Evolutionary conservation across 2,888 invertebrate species (phyloP), one percentile per base, ranked within the genome.

Genomic region (Microctonus brassicae): DNA sequence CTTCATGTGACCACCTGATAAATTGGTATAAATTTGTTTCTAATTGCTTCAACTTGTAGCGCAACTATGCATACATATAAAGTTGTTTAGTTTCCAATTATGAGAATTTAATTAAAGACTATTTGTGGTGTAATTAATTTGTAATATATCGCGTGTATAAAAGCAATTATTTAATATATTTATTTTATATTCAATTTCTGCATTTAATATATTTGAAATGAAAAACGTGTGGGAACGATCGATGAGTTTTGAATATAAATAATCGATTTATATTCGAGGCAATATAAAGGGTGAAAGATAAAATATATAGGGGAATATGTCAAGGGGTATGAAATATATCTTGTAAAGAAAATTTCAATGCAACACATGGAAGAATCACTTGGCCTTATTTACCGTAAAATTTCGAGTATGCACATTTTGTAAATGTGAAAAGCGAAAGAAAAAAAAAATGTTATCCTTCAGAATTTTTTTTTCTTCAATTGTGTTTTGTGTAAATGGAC

Each of bases 21-120:
- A 70, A 29, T 60, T 70, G 66, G 61, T 34, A 26, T 29, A 61
- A 70, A 66, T 60, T 70, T 22, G 29, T 53, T 39, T 70, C 66
- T 70, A 70, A 70, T 70, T 70, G 66, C 66, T 53, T 60, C 20
- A 58, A 42, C 60, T 60, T 68, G 68, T 61, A n/a, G 47, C 17
- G 20, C 47, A 7, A 47, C 20, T 17, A 20, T 47, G 17, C 2
- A 17, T 47, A 4, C 2, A 47, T 47, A 47, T 17, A 26, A 57
- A 29, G 26, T 57, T 26, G 13, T 24, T 22, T 57, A 57, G 11
- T 57, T 57, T 22, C 26, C 29, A 57, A 26, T 57, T 57, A 29
- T 24, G 29, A 11, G 26, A 57, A 57, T 29, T 26, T 26, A 11
- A 47, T 47, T 57, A 13, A 3, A 17, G 7, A 7, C 47, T n/a